phyloP scores from a whole-genome alignment of 2,797 vertebrate genomes.

The Alcedo atthis region DNA sequence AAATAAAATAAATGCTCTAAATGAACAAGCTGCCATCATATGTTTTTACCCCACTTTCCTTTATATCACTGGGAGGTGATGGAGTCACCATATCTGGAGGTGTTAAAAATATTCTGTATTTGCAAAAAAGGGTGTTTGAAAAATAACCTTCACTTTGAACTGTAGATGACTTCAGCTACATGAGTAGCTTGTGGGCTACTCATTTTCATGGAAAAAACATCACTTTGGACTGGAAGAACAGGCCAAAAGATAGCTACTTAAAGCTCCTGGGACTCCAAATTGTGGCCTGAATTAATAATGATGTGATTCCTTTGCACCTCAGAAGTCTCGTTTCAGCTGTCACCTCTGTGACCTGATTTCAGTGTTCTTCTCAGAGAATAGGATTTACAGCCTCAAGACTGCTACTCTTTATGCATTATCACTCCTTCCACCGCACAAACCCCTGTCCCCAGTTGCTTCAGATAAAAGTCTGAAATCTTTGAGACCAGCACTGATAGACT shows the following conservation, averaged over 20 bases:
- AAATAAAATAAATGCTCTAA: neutral
- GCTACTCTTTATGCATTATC: rapidly evolving
- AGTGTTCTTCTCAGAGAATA: neutral
- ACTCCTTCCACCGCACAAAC: neutral
- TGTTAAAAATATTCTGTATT: neutral
- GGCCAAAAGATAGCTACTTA: neutral
- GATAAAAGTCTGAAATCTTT: neutral
- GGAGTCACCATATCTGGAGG: too few relatives aligned
- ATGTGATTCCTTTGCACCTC: neutral
- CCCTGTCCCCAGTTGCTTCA: neutral
- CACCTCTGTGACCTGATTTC: neutral
- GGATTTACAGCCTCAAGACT: neutral
- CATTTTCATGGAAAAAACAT: neutral
- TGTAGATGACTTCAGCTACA: neutral
- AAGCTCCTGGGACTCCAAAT: neutral
- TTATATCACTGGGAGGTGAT: neutral
- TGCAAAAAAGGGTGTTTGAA: neutral
- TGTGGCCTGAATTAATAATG: neutral
- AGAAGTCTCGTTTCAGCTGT: neutral
- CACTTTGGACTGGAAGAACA: neutral
- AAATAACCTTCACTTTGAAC: neutral
- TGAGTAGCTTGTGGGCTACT: neutral
- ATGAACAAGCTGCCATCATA: rapidly evolving
- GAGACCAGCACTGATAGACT: neutral
- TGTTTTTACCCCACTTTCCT: neutral